Base-by-base conservation (phyloP, 2,888 invertebrate species). In the Phyllotreta striolata region DNA sequence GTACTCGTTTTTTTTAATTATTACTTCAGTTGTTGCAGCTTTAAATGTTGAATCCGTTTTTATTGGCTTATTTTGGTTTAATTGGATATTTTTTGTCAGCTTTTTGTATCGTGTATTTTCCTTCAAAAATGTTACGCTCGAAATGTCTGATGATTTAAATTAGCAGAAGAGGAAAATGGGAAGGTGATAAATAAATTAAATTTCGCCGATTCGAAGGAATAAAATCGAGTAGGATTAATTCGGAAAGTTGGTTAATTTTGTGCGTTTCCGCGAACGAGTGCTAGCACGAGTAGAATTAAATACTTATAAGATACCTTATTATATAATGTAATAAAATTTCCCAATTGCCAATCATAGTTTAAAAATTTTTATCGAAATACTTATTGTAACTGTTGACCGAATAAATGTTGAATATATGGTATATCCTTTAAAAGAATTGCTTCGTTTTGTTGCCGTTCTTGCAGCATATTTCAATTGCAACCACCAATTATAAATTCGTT, bases 21-120 rank as follows among this genome's bases (percentile, higher is more conserved):
- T 24, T 24, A 24, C 24, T 24, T 24, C 59, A 68, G 66, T 66
- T 68, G 64, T 63, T 54, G 66, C 71, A 70, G 73, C 74, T 73
- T 74, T 71, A 49, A 64, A 66, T 71, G 71, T 72, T 64, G 37
- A 69, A 75, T 74, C 75, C 75, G 75, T 76, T 76, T 76, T 76
- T 74, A 76, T 76, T 73, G 74, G 66, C 71, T 71, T 60, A 56
- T 63, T 63, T 63, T 41, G 57, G 59, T 47, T 60, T 61, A 56
- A 51, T 24, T 40, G 44, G 38, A 59, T 66, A 59, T 49, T 37
- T 51, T 62, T 55, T 55, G 57, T 62, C 7, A n/a, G n/a, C 34
- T 44, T 46, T 44, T 13, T 34, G 34, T 55, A 46, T 34, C 38
- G 24, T 24, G 24, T n/a, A n/a, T n/a, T n/a, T n/a, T n/a, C n/a